Evolutionary conservation across 2,888 invertebrate genomes (phyloP).

Genomic region (Apamea crenata): DNA sequence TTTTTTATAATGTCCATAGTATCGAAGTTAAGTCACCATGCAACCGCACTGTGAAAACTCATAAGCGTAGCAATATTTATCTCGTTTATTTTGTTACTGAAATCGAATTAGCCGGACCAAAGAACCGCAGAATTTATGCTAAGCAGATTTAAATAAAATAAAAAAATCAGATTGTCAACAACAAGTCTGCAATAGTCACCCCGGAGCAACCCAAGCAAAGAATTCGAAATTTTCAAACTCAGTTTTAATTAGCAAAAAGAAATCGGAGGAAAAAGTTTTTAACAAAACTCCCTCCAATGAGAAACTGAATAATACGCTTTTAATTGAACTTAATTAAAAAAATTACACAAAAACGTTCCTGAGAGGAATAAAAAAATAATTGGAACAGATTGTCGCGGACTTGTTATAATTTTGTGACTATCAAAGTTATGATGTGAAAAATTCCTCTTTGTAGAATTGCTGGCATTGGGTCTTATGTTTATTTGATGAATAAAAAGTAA

Average conservation of each 20-base stretch:
- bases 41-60: background rate
- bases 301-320: slow-evolving; percentile 75
- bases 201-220: slow-evolving; percentile 60
- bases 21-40: background rate
- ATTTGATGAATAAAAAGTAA: slow-evolving; percentile 17
- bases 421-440: slow-evolving; percentile 42
- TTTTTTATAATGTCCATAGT: background rate
- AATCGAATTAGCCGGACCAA: slow-evolving; percentile 3
- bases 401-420: slow-evolving; percentile 52
- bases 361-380: slow-evolving; percentile 71
- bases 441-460: background rate
- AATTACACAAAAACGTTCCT: slow-evolving; percentile 60
- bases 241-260: slow-evolving; percentile 74
- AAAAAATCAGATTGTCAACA: slow-evolving; percentile 25
- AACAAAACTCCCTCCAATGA: slow-evolving; percentile 64
- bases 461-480: slow-evolving; percentile 9
- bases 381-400: slow-evolving; percentile 66
- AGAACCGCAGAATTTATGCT: background rate
- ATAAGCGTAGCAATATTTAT: background rate
- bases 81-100: background rate
- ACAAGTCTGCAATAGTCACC: slow-evolving; percentile 51
- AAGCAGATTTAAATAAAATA: slow-evolving; percentile 13
- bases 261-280: slow-evolving; percentile 68
- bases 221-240: slow-evolving; percentile 67
- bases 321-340: slow-evolving; percentile 80